Conservation (phyloP, 1,140 invertebrate genomes). For the Wiebesia pumilae region DNA sequence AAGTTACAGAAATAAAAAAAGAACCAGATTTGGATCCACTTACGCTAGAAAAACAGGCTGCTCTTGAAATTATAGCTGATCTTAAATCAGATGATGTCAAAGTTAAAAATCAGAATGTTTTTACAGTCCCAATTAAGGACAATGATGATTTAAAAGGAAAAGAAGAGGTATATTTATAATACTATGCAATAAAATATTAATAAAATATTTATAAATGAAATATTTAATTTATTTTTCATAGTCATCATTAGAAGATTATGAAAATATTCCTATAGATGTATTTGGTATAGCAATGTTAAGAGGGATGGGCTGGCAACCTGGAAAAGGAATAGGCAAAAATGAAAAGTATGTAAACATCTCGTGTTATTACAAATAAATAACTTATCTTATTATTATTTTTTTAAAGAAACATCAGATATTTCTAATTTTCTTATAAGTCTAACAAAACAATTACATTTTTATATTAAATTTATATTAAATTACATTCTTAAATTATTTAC, state of each 20-base stretch:
- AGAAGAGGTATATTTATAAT: slow-evolving; percentile 73
- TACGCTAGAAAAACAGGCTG: slow-evolving; percentile 77
- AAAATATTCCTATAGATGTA: slow-evolving; percentile 88
- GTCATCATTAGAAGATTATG: slow-evolving; percentile 91
- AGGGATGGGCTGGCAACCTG: slow-evolving; percentile 95
- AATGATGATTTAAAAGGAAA: slow-evolving; percentile 76
- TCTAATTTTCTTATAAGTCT: neutral
- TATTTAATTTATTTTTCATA: slow-evolving; percentile 64
- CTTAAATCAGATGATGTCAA: slow-evolving; percentile 67
- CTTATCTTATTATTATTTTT: neutral
- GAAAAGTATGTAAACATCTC: slow-evolving; percentile 71
- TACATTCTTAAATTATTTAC: neutral
- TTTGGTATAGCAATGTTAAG: slow-evolving; percentile 94
- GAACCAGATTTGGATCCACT: slow-evolving; percentile 57
- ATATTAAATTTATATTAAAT: no score
- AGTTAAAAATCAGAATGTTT: slow-evolving; percentile 58
- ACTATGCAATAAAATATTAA: neutral
- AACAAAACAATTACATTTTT: neutral
- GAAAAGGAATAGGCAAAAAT: slow-evolving; percentile 81
- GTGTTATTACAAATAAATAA: neutral
- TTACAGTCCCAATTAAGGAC: slow-evolving; percentile 76
- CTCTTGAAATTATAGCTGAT: slow-evolving; percentile 77
- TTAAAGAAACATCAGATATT: no score
- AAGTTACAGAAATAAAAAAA: slow-evolving; percentile 58
- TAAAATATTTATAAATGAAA: neutral